Base-by-base conservation (phyloP, 1,140 invertebrate genomes). In the Oryctes rhinoceros region DNA sequence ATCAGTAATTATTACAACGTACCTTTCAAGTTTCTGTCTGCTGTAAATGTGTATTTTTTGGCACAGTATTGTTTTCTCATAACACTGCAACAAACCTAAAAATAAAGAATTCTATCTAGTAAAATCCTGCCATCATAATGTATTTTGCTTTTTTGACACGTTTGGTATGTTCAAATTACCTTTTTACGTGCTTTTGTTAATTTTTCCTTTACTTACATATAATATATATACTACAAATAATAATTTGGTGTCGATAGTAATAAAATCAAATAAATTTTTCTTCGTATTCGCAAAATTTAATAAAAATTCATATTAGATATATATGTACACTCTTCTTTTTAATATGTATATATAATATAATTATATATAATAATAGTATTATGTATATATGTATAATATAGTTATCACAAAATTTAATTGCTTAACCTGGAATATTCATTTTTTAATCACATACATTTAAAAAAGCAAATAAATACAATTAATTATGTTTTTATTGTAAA, bases 391-490 rank as follows among this genome's bases (percentile, higher is more conserved):
- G 62, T 77, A 77, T 65, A 79, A 74, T 76, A 75, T 81, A 80
- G 53, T 82, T 85, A 85, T 85, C 84, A 85, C 84, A 85, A 85
- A 85, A 83, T 83, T 80, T 81, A 84, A 84, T 85, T 85, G 85
- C 85, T 85, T 82, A 76, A 82, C 80, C 80, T 82, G 84, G 83
- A 84, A 84, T 80, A 84, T 84, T 82, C 81, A 80, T 80, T 81
- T 83, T 80, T 83, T 80, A 83, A 85, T 85, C 84, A 85, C 84
- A 84, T 82, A 82, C 67, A 84, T 79, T 83, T 81, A 84, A 85
- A 84, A 82, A 82, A 85, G 83, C 82, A 82, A 85, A 84, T 81
- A 82, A 83, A 81, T 80, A 83, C 78, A 82, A 83, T 77, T 77
- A 59, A 82, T 81, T 81, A 44, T 44, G 9, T 44, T 44, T 30